These are phyloP conservation scores for Geophilus truncorum DNA, from an alignment of 2,888 invertebrate genomes.

Conservation along the genomic window DNA sequence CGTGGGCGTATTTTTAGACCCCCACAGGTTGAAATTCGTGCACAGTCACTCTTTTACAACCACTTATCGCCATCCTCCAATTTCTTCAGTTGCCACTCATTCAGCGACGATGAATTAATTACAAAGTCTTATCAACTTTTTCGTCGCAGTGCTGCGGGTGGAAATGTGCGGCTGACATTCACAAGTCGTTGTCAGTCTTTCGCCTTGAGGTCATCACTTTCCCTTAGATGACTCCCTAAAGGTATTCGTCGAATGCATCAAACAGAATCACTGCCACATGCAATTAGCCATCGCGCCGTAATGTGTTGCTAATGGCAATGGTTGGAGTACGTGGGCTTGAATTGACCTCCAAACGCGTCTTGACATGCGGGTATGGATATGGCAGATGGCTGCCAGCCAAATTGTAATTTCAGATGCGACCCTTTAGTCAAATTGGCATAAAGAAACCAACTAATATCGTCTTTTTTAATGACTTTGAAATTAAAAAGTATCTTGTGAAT, in stretches of 20 bases:
- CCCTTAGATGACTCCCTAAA: background rate
- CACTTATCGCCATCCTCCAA: background rate
- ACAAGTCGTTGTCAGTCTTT: background rate
- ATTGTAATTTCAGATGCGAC: slow-evolving; percentile 1
- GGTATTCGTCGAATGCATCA: slow-evolving; percentile 17
- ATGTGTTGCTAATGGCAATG: slow-evolving; percentile 19
- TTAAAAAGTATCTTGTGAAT: background rate
- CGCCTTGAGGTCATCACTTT: background rate
- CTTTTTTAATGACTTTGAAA: background rate
- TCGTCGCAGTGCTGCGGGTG: background rate
- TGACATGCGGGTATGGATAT: background rate
- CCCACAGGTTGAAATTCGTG: too few species aligned
- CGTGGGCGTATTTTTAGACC: too few species aligned
- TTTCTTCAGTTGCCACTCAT: background rate
- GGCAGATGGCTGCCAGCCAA: slow-evolving; percentile 9
- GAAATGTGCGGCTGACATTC: background rate
- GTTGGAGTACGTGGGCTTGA: background rate
- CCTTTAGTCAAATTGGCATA: background rate
- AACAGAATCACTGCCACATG: slow-evolving; percentile 21
- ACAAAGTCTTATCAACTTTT: slow-evolving; percentile 3
- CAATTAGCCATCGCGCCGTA: background rate
- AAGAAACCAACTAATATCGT: background rate
- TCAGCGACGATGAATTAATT: background rate
- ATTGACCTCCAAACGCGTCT: slow-evolving; percentile 18
- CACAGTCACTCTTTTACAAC: too few species aligned